phyloP scores from a whole-genome alignment of 2,888 invertebrate genomes.

The Molanna angustata region DNA sequence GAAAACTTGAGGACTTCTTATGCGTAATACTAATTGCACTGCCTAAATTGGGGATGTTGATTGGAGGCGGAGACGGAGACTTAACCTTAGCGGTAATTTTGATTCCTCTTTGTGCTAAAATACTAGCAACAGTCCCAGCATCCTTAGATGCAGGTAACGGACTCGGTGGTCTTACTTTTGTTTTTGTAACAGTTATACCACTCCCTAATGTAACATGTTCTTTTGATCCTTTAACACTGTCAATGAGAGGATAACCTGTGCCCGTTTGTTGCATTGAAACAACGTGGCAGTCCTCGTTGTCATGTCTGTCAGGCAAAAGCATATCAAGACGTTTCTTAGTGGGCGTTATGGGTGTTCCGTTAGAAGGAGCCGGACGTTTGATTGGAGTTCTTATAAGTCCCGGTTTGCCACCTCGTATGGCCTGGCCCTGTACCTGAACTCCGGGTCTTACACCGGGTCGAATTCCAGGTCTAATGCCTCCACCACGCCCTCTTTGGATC shows the following conservation, averaged over 20 bases:
- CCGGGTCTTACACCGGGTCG: slow-evolving; percentile 40
- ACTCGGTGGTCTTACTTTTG: slow-evolving; percentile 43
- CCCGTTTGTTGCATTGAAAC: slow-evolving; percentile 72
- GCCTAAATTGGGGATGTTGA: slow-evolving; percentile 48
- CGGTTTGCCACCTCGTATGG: slow-evolving; percentile 40
- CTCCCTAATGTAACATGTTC: slow-evolving; percentile 66
- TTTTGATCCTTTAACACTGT: slow-evolving; percentile 67
- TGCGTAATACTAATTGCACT: slow-evolving; percentile 54
- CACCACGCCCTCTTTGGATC: slow-evolving; percentile 38
- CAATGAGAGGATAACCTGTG: slow-evolving; percentile 69
- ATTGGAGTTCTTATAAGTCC: slow-evolving; percentile 43
- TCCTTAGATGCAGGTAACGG: slow-evolving; percentile 59
- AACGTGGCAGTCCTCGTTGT: slow-evolving; percentile 73
- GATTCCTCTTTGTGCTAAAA: slow-evolving; percentile 73
- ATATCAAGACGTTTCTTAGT: slow-evolving; percentile 60
- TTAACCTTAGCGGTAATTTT: slow-evolving; percentile 69
- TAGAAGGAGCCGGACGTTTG: slow-evolving; percentile 41
- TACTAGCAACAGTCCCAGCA: slow-evolving; percentile 73
- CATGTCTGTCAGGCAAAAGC: slow-evolving; percentile 65
- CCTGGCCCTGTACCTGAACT: slow-evolving; percentile 48
- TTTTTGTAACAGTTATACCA: slow-evolving; percentile 66
- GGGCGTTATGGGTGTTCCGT: slow-evolving; percentile 37
- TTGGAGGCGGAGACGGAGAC: slow-evolving; percentile 45
- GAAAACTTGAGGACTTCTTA: slow-evolving; percentile 48
- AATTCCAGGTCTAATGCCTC: slow-evolving; percentile 44